Base-by-base conservation (phyloP, 92 coral and sea anemone genomes). In the Epizoanthus scotinus region DNA sequence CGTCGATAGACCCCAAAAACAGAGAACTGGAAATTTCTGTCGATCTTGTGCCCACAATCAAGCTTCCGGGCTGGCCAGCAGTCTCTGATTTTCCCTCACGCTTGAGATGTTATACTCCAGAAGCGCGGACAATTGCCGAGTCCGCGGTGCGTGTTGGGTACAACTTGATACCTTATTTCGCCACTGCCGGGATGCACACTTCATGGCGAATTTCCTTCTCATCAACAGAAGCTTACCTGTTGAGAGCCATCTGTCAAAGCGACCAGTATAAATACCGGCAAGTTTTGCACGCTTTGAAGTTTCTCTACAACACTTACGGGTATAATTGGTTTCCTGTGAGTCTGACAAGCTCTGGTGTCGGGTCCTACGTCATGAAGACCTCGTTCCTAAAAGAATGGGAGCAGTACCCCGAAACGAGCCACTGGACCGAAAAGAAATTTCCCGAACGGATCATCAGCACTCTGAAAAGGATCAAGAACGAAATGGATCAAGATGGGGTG, bases 371-470 rank as follows among this genome's bases (percentile, higher is more conserved):
- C 63, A 71, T 71, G 78, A 71, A 71, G 78, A 71, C 78, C 25
- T 71, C 78, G 28, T 71, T 71, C 78, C 60, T 71, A 52, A 71
- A 53, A 26, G 78, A 71, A 29, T 71, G 78, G 78, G 78, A 71
- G 40, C 40, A 71, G 6, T 71, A 12, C 36, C 47, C 38, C 3
- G 78, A 15, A 28, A 53, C 27, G 40, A 71, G 44, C 24, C 38
- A 71, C 27, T 71, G 78, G 78, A 71, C 78, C 2, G 62, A 28
- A 53, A 42, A 50, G 12, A 71, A 71, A 53, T 50, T 71, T 24
- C 24, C 78, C n/a, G 62, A 71, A 28, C 78, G 78, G 44, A 71
- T 71, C 20, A n/a, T 71, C 49, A 71, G 78, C 57, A 71, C 60
- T 21, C 47, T 71, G 24, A 71, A 71, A 21, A 50, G 78, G 55